A percentile compares a stretch with the other conserved stretches of the same genome.
phyloP scores from a whole-genome alignment of 2,113 vertebrate species.

The Anarhynchus alexandrinus region DNA sequence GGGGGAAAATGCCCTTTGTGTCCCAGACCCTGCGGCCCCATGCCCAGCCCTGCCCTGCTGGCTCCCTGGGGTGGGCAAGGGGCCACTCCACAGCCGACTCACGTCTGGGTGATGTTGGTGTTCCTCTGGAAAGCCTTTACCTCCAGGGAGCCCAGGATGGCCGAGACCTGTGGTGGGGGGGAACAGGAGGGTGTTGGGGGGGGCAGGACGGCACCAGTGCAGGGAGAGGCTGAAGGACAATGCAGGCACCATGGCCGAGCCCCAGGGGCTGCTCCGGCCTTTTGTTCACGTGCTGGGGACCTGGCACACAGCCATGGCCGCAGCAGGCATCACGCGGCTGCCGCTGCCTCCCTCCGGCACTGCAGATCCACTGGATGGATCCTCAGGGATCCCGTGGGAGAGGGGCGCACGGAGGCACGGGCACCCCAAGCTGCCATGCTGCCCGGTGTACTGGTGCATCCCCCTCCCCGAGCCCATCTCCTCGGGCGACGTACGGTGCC shows the following conservation, averaged over 20 bases:
- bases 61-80: background rate
- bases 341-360: background rate
- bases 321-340: fast-evolving
- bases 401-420: fast-evolving
- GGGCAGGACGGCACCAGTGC: fast-evolving
- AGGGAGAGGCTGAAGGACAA: background rate
- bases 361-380: background rate
- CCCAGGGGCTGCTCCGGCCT: background rate
- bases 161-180: background rate
- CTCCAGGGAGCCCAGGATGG: conserved; percentile 29
- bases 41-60: fast-evolving
- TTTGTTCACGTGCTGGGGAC: background rate
- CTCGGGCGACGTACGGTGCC: background rate
- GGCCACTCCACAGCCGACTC: background rate
- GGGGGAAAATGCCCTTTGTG: background rate
- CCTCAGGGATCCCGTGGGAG: fast-evolving
- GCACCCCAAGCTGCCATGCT: background rate
- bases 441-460: background rate
- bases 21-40: background rate
- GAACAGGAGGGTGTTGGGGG: background rate
- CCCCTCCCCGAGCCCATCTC: background rate
- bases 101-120: conserved; percentile 23
- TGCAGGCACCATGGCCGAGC: fast-evolving
- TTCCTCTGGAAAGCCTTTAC: conserved; percentile 42
- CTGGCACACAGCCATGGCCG: fast-evolving